Percentiles rank a stretch among this genome's conserved stretches.
phyloP scores from a whole-genome alignment of 2,797 vertebrate genomes.

The Etheostoma nigrum region DNA sequence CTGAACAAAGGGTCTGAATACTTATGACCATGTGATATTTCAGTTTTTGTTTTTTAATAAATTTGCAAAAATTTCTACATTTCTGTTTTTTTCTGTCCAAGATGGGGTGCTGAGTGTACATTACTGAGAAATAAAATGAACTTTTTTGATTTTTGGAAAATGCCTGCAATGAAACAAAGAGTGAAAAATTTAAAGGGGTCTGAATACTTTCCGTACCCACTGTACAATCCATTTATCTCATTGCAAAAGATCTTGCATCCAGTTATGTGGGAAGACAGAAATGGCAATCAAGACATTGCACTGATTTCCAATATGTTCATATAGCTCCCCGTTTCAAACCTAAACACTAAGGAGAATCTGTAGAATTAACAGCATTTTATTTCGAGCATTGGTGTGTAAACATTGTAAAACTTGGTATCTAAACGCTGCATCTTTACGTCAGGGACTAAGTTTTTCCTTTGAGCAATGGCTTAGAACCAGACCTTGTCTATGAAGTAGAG shows the following conservation, averaged over 20 bases:
- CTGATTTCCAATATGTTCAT: slow-evolving; percentile 42
- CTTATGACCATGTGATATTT: too few species aligned
- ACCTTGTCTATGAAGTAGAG: slow-evolving; percentile 88
- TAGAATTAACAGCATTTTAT: slow-evolving; percentile 6
- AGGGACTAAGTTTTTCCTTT: not conserved
- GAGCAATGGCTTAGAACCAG: not conserved
- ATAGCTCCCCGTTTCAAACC: not conserved
- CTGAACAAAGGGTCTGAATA: too few species aligned
- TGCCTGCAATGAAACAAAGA: too few species aligned
- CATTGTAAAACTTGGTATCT: not conserved
- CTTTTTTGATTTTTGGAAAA: too few species aligned
- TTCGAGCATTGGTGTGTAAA: slow-evolving; percentile 9
- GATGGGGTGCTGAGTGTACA: too few species aligned
- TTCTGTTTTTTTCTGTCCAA: too few species aligned
- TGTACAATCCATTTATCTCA: slow-evolving; percentile 35
- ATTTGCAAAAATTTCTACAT: too few species aligned
- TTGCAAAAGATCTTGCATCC: slow-evolving; percentile 24
- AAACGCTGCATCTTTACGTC: slow-evolving; percentile 1
- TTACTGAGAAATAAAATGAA: too few species aligned
- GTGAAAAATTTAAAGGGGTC: too few species aligned
- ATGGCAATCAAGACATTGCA: slow-evolving; percentile 25
- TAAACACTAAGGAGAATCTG: slow-evolving; percentile 1
- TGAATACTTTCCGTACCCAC: too few species aligned
- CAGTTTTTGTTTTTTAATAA: too few species aligned
- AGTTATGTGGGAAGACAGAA: slow-evolving; percentile 22